A percentile compares a stretch with the other conserved stretches of the same genome.
phyloP scores from a whole-genome alignment of 2,888 invertebrate genomes.

The Tiliacea aurago region DNA sequence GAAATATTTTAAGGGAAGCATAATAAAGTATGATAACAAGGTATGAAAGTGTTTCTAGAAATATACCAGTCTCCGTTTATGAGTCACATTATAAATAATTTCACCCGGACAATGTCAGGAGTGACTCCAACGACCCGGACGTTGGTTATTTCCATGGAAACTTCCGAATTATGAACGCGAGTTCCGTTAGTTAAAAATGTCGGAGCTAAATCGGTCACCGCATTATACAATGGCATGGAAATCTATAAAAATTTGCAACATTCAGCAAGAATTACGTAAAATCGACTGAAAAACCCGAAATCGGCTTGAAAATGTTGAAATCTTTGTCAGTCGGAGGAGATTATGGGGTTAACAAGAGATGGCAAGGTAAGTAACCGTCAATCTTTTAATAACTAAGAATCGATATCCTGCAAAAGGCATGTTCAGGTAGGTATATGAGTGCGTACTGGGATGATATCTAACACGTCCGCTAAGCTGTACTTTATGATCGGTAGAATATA shows the following conservation, averaged over 20 bases:
- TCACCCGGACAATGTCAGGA: slow-evolving; percentile 37
- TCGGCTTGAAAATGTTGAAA: background rate
- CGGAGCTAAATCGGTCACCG: slow-evolving; percentile 18
- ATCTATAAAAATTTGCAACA: slow-evolving; percentile 14
- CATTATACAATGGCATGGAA: slow-evolving; percentile 13
- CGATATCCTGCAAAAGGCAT: background rate
- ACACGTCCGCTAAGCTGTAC: background rate
- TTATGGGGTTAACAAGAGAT: background rate
- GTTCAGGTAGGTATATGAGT: background rate
- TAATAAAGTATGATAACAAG: background rate
- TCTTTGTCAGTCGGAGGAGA: background rate
- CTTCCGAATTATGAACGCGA: slow-evolving; percentile 27
- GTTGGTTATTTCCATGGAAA: slow-evolving; percentile 34
- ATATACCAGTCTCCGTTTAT: slow-evolving; percentile 17
- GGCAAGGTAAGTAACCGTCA: background rate
- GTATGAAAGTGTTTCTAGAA: background rate
- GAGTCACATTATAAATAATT: slow-evolving; percentile 47
- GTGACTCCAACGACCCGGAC: slow-evolving; percentile 31
- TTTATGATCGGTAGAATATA: background rate
- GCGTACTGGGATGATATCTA: background rate
- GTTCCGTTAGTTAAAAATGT: slow-evolving; percentile 35
- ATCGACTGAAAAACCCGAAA: background rate
- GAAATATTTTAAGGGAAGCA: too few species aligned
- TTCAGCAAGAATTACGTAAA: background rate
- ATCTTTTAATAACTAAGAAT: background rate